phyloP scores from a whole-genome alignment of 2,888 invertebrate species.

The Andrena flavipes region DNA sequence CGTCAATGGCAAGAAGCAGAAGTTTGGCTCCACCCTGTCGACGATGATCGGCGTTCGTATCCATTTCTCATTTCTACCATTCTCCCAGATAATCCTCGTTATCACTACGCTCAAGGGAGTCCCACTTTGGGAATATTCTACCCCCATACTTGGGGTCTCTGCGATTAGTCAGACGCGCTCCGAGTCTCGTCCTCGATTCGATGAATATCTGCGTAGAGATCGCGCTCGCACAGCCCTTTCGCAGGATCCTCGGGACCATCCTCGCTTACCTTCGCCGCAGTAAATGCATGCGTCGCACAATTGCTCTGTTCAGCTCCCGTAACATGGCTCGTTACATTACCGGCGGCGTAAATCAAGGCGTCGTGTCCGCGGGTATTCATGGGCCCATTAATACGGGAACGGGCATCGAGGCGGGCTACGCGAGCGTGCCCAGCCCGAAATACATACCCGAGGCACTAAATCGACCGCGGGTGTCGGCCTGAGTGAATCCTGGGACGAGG shows the following conservation, averaged over 20 bases:
- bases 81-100: neutral
- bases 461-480: constrained; percentile 6
- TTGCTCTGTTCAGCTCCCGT: constrained; percentile 4
- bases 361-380: constrained; percentile 14
- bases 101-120: too few species aligned
- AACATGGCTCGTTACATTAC: constrained; percentile 35
- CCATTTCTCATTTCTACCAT: neutral
- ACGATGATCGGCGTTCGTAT: constrained; percentile 76
- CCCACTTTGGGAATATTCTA: too few species aligned
- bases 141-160: too few species aligned
- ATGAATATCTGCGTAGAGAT: neutral
- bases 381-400: constrained; percentile 34
- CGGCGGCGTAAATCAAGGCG: constrained; percentile 39
- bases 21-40: constrained; percentile 79
- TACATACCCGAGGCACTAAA: constrained; percentile 3
- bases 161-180: too few species aligned
- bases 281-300: neutral
- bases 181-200: too few species aligned
- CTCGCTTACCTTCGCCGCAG: neutral
- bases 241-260: neutral
- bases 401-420: neutral
- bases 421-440: constrained; percentile 10
- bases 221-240: neutral
- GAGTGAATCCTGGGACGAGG: neutral
- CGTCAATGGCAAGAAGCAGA: constrained; percentile 75